phyloP scores from a whole-genome alignment of 2,113 vertebrate genomes.

The Tichodroma muraria region DNA sequence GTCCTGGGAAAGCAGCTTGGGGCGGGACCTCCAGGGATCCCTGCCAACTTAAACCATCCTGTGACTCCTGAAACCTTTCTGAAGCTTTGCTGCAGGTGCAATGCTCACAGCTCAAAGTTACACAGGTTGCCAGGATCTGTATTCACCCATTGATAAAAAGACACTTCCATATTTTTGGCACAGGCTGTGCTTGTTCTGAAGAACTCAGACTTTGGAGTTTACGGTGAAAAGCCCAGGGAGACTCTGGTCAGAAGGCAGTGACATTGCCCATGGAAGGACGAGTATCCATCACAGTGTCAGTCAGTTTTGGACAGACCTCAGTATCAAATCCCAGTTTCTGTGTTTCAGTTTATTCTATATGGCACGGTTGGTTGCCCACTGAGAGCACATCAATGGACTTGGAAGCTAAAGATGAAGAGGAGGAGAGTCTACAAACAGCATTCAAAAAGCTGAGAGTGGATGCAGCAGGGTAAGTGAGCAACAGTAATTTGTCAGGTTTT shows the following conservation, averaged over 20 bases:
- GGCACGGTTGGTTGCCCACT: neutral
- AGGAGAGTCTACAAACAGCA: slow-evolving; percentile 92
- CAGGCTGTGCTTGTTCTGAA: neutral
- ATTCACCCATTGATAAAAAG: accelerated
- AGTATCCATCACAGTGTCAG: accelerated
- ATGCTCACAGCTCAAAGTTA: accelerated
- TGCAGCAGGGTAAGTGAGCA: slow-evolving; percentile 79
- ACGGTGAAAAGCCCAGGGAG: accelerated
- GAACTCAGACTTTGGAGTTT: neutral
- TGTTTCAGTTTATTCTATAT: neutral
- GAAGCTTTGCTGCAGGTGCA: neutral
- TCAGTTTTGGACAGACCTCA: neutral
- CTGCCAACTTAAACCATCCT: too few relatives aligned
- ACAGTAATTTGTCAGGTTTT: neutral
- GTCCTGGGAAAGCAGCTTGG: neutral
- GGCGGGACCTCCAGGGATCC: too few relatives aligned
- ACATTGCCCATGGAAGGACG: accelerated
- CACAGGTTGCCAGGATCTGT: accelerated
- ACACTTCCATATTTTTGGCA: accelerated
- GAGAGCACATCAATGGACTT: slow-evolving; percentile 78
- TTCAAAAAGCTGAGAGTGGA: slow-evolving; percentile 97
- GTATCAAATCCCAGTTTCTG: neutral
- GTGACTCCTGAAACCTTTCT: neutral
- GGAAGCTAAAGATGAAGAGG: slow-evolving; percentile 88
- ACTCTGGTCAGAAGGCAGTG: neutral